phyloP scores from a whole-genome alignment of 2,797 vertebrate species.

The Takifugu ocellatus region DNA sequence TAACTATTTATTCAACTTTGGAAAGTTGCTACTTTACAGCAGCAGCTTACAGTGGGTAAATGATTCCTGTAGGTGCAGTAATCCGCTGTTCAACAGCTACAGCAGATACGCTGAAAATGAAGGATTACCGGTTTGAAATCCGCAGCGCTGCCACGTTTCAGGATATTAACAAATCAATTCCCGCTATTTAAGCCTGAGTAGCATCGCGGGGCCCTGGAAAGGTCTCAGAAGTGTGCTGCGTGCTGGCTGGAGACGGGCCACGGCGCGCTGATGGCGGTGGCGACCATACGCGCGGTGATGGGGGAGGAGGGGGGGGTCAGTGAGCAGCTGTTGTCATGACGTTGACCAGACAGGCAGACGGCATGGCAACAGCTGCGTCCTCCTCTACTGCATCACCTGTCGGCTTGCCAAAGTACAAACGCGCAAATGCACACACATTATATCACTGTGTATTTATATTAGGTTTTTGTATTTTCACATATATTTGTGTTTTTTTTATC shows the following conservation, averaged over 20 bases:
- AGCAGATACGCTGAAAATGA: slow-evolving; percentile 47
- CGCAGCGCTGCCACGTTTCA: slow-evolving; percentile 52
- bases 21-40: slow-evolving; percentile 35
- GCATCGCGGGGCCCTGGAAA: slow-evolving; percentile 11
- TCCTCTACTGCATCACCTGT: slow-evolving; percentile 58
- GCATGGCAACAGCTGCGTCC: slow-evolving; percentile 65
- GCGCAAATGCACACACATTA: slow-evolving; percentile 6
- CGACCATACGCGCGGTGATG: slow-evolving; percentile 7
- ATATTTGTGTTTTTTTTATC: too few relatives aligned
- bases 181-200: slow-evolving; percentile 36
- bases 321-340: slow-evolving; percentile 69
- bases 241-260: slow-evolving; percentile 33
- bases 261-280: slow-evolving; percentile 42
- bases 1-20: slow-evolving; percentile 44
- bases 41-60: slow-evolving; percentile 60
- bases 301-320: slow-evolving; percentile 24
- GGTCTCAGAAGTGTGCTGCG: slow-evolving; percentile 4
- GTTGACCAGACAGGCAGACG: slow-evolving; percentile 58
- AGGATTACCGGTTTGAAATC: slow-evolving; percentile 54
- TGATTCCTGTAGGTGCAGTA: slow-evolving; percentile 61
- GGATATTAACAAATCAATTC: slow-evolving; percentile 58
- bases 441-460: too few relatives aligned
- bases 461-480: too few relatives aligned
- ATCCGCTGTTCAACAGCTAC: slow-evolving; percentile 57
- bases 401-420: slow-evolving; percentile 33